These are phyloP conservation scores for Artibeus lituratus DNA, from an alignment of 2,797 vertebrate genomes.

Conservation along the genomic window DNA sequence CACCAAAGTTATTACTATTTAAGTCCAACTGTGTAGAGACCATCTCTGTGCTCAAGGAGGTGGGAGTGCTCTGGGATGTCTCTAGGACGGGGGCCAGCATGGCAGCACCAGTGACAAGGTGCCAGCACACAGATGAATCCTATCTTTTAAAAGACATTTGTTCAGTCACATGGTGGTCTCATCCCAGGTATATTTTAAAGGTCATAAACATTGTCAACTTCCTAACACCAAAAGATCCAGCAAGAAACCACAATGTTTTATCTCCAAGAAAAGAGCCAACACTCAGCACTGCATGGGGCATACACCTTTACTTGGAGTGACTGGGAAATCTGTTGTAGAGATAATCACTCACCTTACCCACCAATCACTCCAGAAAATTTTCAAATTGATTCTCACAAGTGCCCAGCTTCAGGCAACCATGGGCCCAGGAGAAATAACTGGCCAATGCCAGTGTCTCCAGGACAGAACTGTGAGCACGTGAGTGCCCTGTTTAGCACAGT, in stretches of 20 bases:
- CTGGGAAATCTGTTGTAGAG: background rate
- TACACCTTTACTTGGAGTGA: rapidly evolving
- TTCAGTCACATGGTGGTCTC: background rate
- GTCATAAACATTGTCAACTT: background rate
- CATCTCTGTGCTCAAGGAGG: background rate
- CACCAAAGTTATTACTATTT: background rate
- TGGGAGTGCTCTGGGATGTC: background rate
- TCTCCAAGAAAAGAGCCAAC: background rate
- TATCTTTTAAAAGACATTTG: background rate
- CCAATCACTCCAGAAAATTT: background rate
- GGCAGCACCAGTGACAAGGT: background rate
- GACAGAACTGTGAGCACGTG: background rate
- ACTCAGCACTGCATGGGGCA: background rate
- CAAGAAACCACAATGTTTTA: background rate
- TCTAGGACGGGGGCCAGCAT: rapidly evolving
- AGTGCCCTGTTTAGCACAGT: rapidly evolving
- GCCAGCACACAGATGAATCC: background rate
- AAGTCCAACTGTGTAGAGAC: background rate
- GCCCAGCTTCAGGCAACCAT: rapidly evolving
- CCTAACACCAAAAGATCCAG: background rate
- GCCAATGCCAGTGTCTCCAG: rapidly evolving
- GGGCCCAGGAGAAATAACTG: rapidly evolving
- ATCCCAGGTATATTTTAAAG: background rate
- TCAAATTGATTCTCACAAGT: background rate
- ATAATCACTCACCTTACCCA: background rate